Conservation (phyloP, 2,888 invertebrate genomes). For the Nineta flava region DNA sequence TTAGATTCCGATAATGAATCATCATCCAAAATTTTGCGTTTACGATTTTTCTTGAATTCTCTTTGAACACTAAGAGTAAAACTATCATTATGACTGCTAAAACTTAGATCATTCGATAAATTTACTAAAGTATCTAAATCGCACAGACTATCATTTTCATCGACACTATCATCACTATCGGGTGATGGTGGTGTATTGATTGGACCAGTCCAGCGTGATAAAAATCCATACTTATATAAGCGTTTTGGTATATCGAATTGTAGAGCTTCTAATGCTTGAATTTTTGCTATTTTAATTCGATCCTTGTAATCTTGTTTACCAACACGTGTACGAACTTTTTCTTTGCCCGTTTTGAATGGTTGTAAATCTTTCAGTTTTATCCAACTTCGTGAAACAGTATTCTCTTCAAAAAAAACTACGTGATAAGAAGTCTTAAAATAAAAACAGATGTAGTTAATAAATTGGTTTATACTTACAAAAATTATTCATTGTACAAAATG, state of each 20-base stretch:
- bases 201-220: conserved; percentile 28
- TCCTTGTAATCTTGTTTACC: conserved; percentile 25
- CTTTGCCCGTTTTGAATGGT: conserved; percentile 19
- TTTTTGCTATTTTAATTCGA: conserved; percentile 26
- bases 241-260: conserved; percentile 24
- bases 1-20: no score
- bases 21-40: no score
- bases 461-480: no score
- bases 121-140: no score
- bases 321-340: conserved; percentile 19
- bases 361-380: conserved; percentile 25
- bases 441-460: no score
- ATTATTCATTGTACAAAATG: no score
- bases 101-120: no score
- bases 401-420: conserved; percentile 35
- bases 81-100: no score
- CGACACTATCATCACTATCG: not conserved
- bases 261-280: conserved; percentile 29
- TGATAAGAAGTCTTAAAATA: conserved; percentile 32
- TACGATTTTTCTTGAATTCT: no score
- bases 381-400: conserved; percentile 32
- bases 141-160: no score
- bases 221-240: conserved; percentile 30
- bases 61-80: no score
- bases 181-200: conserved; percentile 16